These are phyloP conservation scores for pig (Sus scrofa) DNA, from an alignment of 2,113 vertebrate species.

Conservation along the genomic window DNA sequence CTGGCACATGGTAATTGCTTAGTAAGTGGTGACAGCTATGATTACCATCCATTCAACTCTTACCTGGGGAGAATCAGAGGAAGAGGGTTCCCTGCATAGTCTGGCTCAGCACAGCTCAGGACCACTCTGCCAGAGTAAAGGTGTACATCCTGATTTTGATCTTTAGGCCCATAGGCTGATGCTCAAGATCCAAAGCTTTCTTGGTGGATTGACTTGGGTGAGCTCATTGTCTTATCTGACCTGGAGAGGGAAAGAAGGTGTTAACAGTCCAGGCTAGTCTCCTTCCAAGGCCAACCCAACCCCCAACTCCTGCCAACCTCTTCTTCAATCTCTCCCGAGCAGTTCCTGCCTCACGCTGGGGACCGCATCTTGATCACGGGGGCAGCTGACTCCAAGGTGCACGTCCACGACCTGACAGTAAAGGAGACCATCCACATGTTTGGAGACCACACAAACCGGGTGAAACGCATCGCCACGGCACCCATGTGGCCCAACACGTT, in stretches of 20 bases:
- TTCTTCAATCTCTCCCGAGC: constrained; percentile 66
- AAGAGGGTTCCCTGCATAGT: not conserved
- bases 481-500: constrained; percentile 99
- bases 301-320: not conserved
- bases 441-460: constrained; percentile 98
- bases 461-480: constrained; percentile 97
- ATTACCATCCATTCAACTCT: not conserved
- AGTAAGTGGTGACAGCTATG: not conserved
- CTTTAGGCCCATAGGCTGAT: not conserved
- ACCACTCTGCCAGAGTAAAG: not conserved
- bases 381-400: constrained; percentile 98
- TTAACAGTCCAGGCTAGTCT: not conserved
- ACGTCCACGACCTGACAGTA: constrained; percentile 96
- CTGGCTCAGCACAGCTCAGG: not conserved
- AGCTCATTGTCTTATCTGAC: constrained; percentile 26
- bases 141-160: not conserved
- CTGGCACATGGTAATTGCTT: not conserved
- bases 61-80: constrained; percentile 31
- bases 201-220: not conserved
- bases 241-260: not conserved
- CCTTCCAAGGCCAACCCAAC: not conserved
- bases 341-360: constrained; percentile 98
- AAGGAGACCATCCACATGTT: constrained; percentile 99
- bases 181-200: not conserved
- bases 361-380: constrained; percentile 98